Base-by-base conservation (phyloP, 92 coral and sea anemone genomes). In the Parazoanthus swiftii region DNA sequence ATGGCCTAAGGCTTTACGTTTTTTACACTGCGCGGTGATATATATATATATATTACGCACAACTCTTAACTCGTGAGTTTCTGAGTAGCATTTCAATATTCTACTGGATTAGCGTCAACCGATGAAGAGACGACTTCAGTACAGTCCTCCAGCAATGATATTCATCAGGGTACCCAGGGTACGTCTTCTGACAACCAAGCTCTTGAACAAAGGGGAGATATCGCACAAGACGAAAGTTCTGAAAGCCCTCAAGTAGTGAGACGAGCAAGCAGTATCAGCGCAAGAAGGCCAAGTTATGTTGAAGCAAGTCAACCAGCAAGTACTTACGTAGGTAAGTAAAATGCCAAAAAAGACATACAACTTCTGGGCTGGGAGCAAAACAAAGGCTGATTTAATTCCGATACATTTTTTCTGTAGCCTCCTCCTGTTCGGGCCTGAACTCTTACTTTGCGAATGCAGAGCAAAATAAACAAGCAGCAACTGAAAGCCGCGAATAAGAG, bases 391-490 rank as follows among this genome's bases (percentile, higher is more conserved):
- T 78, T 78, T 78, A 48, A 48, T 78, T 78, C 81, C 66, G 66
- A 78, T 78, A 46, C 81, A 78, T 78, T 78, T 78, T 78, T 78
- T 78, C 81, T 78, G 81, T 78, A 78, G 81, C 81, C 81, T 78
- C 81, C 81, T 78, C 81, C 81, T 78, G 81, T 78, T 78, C 81
- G 81, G 82, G 82, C 66, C 82, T 78, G 82, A 78, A 78, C 82
- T 50, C 81, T 79, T 80, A 80, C 70, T 80, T 80, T 80, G 84
- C 43, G 70, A 80, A 80, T 54, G 71, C 84, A 80, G 84, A 80
- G 70, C 70, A 80, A 80, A 80, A 80, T 80, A 80, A 80, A 80
- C 84, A 54, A 80, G 84, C 82, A 80, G 84, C 84, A 80, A 51
- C 84, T 54, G 84, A 80, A 80, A 80, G 84, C 84, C 84, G 70